Conservation (phyloP, 2,797 vertebrate species). For the Streptopelia turtur region DNA sequence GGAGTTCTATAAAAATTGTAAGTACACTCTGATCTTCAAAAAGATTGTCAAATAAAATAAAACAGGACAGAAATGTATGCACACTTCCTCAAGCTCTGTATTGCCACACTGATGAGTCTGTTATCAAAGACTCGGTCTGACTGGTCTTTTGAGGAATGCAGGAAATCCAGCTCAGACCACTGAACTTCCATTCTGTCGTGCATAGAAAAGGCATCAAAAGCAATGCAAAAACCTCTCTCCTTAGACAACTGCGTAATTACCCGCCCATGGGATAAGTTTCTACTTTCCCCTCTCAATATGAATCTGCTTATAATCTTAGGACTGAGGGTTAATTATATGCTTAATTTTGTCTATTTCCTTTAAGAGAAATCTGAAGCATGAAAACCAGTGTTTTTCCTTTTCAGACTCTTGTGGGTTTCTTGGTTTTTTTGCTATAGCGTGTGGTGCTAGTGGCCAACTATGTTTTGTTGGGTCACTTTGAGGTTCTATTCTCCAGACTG, state of each 20-base stretch:
- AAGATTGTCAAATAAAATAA: conserved; percentile 45
- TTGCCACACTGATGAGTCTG: conserved; percentile 48
- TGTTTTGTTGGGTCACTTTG: background rate
- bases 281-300: background rate
- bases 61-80: conserved; percentile 55
- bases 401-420: background rate
- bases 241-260: conserved; percentile 6
- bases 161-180: conserved; percentile 60
- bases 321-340: background rate
- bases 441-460: background rate
- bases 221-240: conserved; percentile 47
- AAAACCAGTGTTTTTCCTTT: background rate
- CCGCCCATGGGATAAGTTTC: conserved; percentile 6
- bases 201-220: conserved; percentile 57
- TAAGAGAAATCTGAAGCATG: background rate
- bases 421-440: background rate
- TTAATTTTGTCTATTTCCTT: conserved; percentile 10
- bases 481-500: background rate
- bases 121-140: conserved; percentile 45
- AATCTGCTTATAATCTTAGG: background rate
- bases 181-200: conserved; percentile 20
- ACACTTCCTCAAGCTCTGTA: conserved; percentile 47
- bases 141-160: conserved; percentile 54
- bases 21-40: conserved; percentile 65
- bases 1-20: conserved; percentile 45